phyloP scores from a whole-genome alignment of 2,113 vertebrate genomes.

The Rissa tridactyla region DNA sequence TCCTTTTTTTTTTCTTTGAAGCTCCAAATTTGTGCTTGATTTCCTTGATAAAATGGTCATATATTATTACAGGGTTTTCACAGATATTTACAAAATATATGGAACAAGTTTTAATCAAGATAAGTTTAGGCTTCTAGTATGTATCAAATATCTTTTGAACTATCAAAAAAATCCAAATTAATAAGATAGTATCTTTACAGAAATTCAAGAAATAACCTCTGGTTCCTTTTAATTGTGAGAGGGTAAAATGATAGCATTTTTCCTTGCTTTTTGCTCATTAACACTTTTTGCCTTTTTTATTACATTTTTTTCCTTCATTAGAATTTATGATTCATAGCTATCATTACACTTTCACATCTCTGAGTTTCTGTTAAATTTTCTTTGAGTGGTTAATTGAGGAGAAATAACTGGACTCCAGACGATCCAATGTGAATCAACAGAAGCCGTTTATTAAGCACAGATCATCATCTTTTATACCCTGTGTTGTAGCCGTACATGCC shows the following conservation, averaged over 20 bases:
- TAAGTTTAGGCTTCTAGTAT: neutral
- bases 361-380: slow-evolving; percentile 2
- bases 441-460: too few relatives aligned
- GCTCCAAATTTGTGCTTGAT: neutral
- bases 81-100: neutral
- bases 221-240: neutral
- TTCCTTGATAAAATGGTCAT: neutral
- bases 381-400: neutral
- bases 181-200: neutral
- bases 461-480: too few relatives aligned
- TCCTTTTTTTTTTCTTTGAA: neutral
- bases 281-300: neutral
- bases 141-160: neutral
- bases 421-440: too few relatives aligned
- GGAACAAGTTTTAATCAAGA: neutral
- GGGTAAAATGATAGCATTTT: slow-evolving; percentile 12
- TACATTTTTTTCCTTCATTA: slow-evolving; percentile 43
- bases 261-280: slow-evolving; percentile 8
- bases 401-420: too few relatives aligned
- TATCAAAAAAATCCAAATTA: slow-evolving; percentile 3
- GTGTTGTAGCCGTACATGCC: too few relatives aligned
- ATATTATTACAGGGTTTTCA: neutral
- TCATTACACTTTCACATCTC: slow-evolving; percentile 38
- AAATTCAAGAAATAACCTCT: neutral
- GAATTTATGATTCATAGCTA: slow-evolving; percentile 46